Evolutionary conservation across 37 sponge, comb jelly and placozoan species (phyloP), one percentile per base, ranked within the genome.

Genomic region (Chondrosia reniformis): DNA sequence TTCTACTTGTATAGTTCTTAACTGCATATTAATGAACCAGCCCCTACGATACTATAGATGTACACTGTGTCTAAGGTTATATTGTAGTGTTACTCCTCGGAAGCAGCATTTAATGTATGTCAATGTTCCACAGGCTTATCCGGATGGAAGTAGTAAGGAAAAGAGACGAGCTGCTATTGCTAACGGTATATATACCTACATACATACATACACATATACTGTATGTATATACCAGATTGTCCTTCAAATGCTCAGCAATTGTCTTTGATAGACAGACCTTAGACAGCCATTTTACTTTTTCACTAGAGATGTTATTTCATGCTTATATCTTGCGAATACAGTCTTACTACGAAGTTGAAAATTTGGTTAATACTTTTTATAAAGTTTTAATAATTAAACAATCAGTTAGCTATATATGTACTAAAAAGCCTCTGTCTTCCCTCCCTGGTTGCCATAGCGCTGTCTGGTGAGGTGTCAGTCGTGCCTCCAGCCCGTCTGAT

Each of bases 61-160:
- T n/a, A n/a, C n/a, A n/a, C 13, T 63, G 65, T 63, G 31, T 19
- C 22, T 10, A n/a, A n/a, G n/a, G n/a, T n/a, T n/a, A n/a, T n/a
- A n/a, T n/a, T n/a, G n/a, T n/a, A n/a, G n/a, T n/a, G n/a, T n/a
- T n/a, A n/a, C n/a, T n/a, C n/a, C n/a, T 32, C 31, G 9, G 12
- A 37, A 10, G 27, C 17, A 66, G 21, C 58, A 17, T 54, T 76
- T 7, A 19, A 37, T 19, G 44, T n/a, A n/a, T n/a, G n/a, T n/a
- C n/a, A n/a, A n/a, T n/a, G n/a, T 32, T 40, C 0, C 49, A 15
- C 62, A 88, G 87, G 99, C 96, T 15, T 98, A 98, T 74, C 90
- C 99, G 42, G 96, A 98, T 31, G 96, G 96, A 1, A 90, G 95
- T 56, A 95, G 89, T 75, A 98, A 98, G 77, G 99, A 98, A 84